phyloP scores from a whole-genome alignment of 2,888 invertebrate genomes.

The Stegophylla sp. region DNA sequence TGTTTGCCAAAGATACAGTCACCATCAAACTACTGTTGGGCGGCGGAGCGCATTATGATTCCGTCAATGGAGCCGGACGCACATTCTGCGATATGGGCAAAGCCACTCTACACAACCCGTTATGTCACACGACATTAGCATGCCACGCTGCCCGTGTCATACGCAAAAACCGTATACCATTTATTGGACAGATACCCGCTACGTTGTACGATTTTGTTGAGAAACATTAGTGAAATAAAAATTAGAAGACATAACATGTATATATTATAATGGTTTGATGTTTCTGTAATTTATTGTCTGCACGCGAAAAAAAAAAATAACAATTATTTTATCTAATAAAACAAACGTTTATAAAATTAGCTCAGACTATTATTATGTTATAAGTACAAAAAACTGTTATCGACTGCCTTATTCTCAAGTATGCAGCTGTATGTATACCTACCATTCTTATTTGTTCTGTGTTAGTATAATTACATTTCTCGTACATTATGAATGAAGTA shows the following conservation, averaged over 20 bases:
- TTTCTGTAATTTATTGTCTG: conserved; percentile 57
- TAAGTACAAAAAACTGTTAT: neutral
- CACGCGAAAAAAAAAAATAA: conserved; percentile 31
- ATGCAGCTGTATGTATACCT: conserved; percentile 15
- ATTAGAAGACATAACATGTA: conserved; percentile 29
- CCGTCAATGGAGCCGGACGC: conserved; percentile 77
- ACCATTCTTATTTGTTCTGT: conserved; percentile 11
- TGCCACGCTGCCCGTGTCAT: conserved; percentile 87
- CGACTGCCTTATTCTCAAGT: neutral
- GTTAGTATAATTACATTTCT: conserved; percentile 14
- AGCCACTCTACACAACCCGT: conserved; percentile 75
- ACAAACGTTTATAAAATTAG: conserved; percentile 19
- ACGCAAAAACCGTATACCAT: conserved; percentile 64
- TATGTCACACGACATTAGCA: conserved; percentile 80
- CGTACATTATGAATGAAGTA: conserved; percentile 15
- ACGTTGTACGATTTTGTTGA: conserved; percentile 52
- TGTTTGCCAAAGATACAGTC: conserved; percentile 74
- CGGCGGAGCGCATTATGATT: conserved; percentile 85
- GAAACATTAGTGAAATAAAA: conserved; percentile 35
- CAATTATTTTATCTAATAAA: conserved; percentile 42
- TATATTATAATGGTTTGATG: conserved; percentile 53
- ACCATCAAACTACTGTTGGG: conserved; percentile 73
- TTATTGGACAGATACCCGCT: conserved; percentile 53
- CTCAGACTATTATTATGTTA: conserved; percentile 22
- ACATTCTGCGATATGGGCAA: conserved; percentile 73